These are phyloP conservation scores for Crax fasciolata DNA, from an alignment of 2,797 vertebrate species.

Conservation along the genomic window DNA sequence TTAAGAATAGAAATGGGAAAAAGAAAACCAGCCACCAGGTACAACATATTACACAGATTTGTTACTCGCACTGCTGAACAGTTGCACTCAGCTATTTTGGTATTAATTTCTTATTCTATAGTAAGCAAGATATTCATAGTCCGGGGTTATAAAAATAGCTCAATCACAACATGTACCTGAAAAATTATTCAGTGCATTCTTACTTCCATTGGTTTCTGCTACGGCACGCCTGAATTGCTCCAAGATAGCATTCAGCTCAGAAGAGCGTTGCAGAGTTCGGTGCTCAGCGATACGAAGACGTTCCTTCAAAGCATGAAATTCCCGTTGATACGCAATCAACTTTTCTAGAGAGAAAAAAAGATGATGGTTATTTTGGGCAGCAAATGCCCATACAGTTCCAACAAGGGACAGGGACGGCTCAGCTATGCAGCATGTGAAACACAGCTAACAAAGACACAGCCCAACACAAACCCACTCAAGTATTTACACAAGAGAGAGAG, in stretches of 20 bases:
- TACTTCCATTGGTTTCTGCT: conserved; percentile 93
- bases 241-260: conserved; percentile 94
- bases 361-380: not conserved
- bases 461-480: accelerated
- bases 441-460: not conserved
- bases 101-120: not conserved
- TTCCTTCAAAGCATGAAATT: conserved; percentile 96
- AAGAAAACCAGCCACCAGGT: not conserved
- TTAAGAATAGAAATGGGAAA: not conserved
- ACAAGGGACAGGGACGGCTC: not conserved
- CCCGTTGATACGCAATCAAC: conserved; percentile 95
- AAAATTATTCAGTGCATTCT: conserved; percentile 90
- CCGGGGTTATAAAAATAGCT: not conserved
- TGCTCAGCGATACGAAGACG: conserved; percentile 96
- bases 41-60: not conserved
- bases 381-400: not conserved
- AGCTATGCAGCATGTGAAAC: not conserved
- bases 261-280: conserved; percentile 95
- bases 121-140: not conserved
- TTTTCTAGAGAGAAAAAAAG: conserved; percentile 86
- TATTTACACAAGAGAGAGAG: accelerated
- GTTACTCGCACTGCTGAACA: not conserved
- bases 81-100: not conserved
- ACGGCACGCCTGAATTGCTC: conserved; percentile 95
- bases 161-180: conserved; percentile 85